Conservation (phyloP, 2,113 vertebrate genomes). For the Phainopepla nitens region DNA sequence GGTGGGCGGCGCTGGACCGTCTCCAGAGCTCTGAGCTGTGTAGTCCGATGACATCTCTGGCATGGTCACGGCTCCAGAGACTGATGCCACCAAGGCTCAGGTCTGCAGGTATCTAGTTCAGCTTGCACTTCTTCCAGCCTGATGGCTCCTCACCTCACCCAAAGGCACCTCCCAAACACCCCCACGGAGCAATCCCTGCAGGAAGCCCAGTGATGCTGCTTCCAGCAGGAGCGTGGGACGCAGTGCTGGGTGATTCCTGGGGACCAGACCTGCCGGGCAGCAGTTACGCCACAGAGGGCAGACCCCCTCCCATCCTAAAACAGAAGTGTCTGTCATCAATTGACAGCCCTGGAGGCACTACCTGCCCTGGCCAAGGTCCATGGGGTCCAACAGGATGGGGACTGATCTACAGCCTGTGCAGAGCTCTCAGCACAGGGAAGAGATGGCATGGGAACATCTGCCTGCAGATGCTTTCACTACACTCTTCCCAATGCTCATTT, state of each 20-base stretch:
- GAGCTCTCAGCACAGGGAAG: background rate
- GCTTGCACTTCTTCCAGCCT: background rate
- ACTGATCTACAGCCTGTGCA: accelerated
- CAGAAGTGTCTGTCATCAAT: accelerated
- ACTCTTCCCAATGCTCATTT: background rate
- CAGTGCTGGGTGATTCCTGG: background rate
- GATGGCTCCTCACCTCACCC: background rate
- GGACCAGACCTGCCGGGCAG: background rate
- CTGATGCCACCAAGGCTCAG: background rate
- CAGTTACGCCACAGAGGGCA: accelerated
- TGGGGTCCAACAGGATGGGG: background rate
- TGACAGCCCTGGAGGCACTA: background rate
- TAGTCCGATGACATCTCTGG: accelerated
- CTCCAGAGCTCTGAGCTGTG: background rate
- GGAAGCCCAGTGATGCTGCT: background rate
- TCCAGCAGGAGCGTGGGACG: accelerated
- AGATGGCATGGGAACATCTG: background rate
- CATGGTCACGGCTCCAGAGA: background rate
- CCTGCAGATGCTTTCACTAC: background rate
- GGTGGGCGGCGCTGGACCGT: background rate
- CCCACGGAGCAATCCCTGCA: accelerated
- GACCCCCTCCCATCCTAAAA: background rate
- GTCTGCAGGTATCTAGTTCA: accelerated
- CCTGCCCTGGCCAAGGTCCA: background rate
- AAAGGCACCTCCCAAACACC: accelerated